Base-by-base conservation (phyloP, 2,113 vertebrate species). In the Monarcha castaneiventris region DNA sequence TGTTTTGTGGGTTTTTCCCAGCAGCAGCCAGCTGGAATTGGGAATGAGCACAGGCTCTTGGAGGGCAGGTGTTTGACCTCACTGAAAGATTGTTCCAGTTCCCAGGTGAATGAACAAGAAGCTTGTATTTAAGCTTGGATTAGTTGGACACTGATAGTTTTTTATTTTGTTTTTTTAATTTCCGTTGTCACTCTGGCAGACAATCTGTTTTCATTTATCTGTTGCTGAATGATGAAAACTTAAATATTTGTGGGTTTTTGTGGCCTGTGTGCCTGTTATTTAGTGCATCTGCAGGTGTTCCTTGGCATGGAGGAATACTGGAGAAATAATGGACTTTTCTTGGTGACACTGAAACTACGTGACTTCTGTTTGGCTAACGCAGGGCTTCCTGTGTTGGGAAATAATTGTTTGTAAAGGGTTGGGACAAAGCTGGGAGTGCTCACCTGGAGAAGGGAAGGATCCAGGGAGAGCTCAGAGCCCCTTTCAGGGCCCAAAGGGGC, bases 51-150 rank as follows among this genome's bases (percentile, higher is more conserved):
- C 13, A 13, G 37, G 69, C 43, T 90, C 18, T 1, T 1, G 59
- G 25, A 61, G 63, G 18, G 13, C 33, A 11, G 25, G 25, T 16
- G 58, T 59, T 79, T 58, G 64, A 73, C 46, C 78, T 15, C 9
- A 2, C 18, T 62, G 29, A 5, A 8, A 1, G 23, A 8, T 11
- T 59, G 41, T 10, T 23, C 22, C 4, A 1, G 22, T 49, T 39
- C 73, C 43, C 13, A 13, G 21, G 49, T 32, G 32, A 67, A 56
- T 14, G 23, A 41, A 7, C 12, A 39, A 29, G 8, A 18, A 49
- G 26, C 33, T n/a, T 14, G 3, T 6, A 12, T n/a, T 39, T 48
- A 49, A 16, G 13, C 11, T 13, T 43, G 20, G 14, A 10, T 73
- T 58, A 26, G 17, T 3, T 49, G 56, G 43, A 23, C 11, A 6